Evolutionary conservation across 2,113 vertebrate species (phyloP).

Genomic region (Rhinichthys klamathensis): DNA sequence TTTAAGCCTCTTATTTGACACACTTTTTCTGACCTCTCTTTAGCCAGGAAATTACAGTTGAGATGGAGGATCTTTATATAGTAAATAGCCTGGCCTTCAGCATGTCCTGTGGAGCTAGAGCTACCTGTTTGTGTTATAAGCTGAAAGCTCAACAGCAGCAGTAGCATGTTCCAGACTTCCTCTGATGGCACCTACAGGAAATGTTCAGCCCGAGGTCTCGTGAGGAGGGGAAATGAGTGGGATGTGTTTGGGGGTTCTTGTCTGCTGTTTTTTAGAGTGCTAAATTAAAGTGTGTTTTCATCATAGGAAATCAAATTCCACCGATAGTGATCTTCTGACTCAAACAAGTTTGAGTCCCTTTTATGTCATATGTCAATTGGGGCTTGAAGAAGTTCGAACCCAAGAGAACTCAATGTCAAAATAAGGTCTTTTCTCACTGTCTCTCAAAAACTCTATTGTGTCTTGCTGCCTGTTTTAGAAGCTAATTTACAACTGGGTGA

Average conservation of each 20-base stretch:
- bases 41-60: slow-evolving; percentile 51
- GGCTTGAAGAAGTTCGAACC: background rate
- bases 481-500: slow-evolving; percentile 43
- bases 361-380: background rate
- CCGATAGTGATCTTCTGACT: slow-evolving; percentile 57
- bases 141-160: slow-evolving; percentile 67
- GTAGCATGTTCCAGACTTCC: slow-evolving; percentile 73
- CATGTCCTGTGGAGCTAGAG: slow-evolving; percentile 58
- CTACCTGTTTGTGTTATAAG: slow-evolving; percentile 62
- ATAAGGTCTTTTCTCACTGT: background rate
- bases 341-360: slow-evolving; percentile 27
- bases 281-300: slow-evolving; percentile 46
- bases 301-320: slow-evolving; percentile 61
- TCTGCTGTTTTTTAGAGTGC: slow-evolving; percentile 39
- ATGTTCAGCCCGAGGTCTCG: slow-evolving; percentile 60
- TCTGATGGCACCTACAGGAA: slow-evolving; percentile 75
- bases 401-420: background rate
- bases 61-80: slow-evolving; percentile 53
- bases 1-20: slow-evolving; percentile 27
- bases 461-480: slow-evolving; percentile 19
- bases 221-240: slow-evolving; percentile 59
- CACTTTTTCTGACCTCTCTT: slow-evolving; percentile 31
- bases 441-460: background rate
- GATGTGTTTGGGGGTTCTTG: slow-evolving; percentile 56
- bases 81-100: slow-evolving; percentile 66